A percentile compares a stretch with the other conserved stretches of the same genome.
These are phyloP conservation scores for Chaenocephalus aceratus DNA, from an alignment of 2,113 vertebrate species.

Conservation along the genomic window DNA sequence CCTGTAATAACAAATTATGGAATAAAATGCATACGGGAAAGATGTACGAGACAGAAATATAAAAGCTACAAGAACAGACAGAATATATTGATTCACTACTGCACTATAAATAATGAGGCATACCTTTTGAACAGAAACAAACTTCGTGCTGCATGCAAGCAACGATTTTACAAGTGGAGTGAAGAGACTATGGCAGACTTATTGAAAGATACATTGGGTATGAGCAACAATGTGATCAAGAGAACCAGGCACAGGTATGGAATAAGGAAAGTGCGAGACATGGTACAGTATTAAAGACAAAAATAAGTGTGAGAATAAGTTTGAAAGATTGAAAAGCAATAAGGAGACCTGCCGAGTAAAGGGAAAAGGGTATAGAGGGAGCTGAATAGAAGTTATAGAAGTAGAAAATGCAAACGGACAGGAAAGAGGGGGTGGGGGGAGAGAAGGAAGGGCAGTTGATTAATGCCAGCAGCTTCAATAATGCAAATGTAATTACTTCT, in stretches of 20 bases:
- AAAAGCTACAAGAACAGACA: neutral
- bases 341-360: neutral
- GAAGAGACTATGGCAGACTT: neutral
- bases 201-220: neutral
- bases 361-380: neutral
- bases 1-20: neutral
- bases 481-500: constrained; percentile 84
- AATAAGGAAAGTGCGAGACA: constrained; percentile 1
- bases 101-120: constrained; percentile 30
- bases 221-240: neutral
- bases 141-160: neutral
- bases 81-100: neutral
- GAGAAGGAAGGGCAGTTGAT: constrained; percentile 68
- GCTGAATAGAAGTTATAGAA: neutral
- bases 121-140: constrained; percentile 9
- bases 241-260: neutral
- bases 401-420: neutral
- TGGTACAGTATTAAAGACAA: neutral
- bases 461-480: constrained; percentile 81
- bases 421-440: neutral
- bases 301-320: neutral
- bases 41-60: neutral
- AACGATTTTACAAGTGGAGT: neutral
- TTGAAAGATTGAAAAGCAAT: constrained; percentile 15
- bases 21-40: neutral